Evolutionary conservation across 2,797 vertebrate species (phyloP).

Genomic region (Sebastes alutus): DNA sequence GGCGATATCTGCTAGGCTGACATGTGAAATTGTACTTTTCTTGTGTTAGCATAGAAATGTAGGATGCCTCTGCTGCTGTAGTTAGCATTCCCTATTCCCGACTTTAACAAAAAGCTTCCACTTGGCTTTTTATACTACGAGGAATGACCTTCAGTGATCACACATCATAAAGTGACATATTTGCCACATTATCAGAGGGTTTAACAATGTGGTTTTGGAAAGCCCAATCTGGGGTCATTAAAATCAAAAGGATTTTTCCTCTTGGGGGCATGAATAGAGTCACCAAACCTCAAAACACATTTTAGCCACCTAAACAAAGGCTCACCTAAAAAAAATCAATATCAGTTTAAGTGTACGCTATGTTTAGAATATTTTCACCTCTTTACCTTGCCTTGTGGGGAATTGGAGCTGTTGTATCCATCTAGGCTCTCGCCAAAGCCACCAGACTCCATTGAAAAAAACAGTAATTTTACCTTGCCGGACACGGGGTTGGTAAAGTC

Average conservation of each 20-base stretch:
- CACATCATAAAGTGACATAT: neutral
- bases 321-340: too few species aligned
- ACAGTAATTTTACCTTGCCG: too few species aligned
- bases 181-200: neutral
- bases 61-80: neutral
- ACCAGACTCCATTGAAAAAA: too few species aligned
- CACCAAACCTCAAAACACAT: too few species aligned
- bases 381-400: too few species aligned
- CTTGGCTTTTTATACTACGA: neutral
- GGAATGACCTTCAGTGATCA: neutral
- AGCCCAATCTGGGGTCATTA: neutral
- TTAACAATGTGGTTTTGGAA: neutral
- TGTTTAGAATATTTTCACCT: too few species aligned
- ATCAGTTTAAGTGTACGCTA: too few species aligned
- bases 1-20: slow-evolving; percentile 13
- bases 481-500: too few species aligned
- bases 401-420: too few species aligned
- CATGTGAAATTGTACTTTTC: slow-evolving; percentile 24
- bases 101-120: neutral
- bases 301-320: too few species aligned
- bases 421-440: too few species aligned
- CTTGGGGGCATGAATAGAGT: neutral
- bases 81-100: neutral
- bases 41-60: slow-evolving; percentile 2
- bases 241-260: neutral